These are phyloP conservation scores for Cerastoderma edule DNA, from an alignment of 2,888 invertebrate genomes.

Conservation along the genomic window DNA sequence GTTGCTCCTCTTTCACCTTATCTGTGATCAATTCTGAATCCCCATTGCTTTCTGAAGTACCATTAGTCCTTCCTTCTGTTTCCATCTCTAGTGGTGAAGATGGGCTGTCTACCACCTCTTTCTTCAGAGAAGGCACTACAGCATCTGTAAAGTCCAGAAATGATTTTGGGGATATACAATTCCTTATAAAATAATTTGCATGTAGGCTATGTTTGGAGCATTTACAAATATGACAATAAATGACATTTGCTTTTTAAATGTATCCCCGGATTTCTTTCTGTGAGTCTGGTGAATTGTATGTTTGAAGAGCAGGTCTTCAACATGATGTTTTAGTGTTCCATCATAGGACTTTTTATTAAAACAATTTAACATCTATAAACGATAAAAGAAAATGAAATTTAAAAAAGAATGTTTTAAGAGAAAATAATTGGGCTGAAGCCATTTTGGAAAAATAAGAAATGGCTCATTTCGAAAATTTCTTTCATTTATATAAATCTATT, in stretches of 20 bases:
- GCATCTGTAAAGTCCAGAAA: conserved; percentile 1
- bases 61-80: neutral
- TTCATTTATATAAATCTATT: too few relatives aligned
- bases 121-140: conserved; percentile 4
- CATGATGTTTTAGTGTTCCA: too few relatives aligned
- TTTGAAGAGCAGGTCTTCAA: too few relatives aligned
- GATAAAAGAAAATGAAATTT: too few relatives aligned
- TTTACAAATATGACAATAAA: neutral
- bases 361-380: too few relatives aligned
- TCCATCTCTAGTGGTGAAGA: neutral
- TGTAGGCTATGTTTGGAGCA: neutral
- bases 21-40: conserved; percentile 41
- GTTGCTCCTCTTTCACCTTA: conserved; percentile 43
- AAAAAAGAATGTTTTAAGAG: too few relatives aligned
- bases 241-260: too few relatives aligned
- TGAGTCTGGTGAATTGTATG: too few relatives aligned
- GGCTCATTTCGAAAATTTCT: too few relatives aligned
- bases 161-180: neutral
- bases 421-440: too few relatives aligned
- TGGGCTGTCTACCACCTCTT: conserved; percentile 3
- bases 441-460: conserved; percentile 4
- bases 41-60: neutral
- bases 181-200: neutral
- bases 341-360: too few relatives aligned
- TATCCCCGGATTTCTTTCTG: too few relatives aligned